phyloP scores from a whole-genome alignment of 2,797 vertebrate genomes.

The Rhinatrema bivittatum region DNA sequence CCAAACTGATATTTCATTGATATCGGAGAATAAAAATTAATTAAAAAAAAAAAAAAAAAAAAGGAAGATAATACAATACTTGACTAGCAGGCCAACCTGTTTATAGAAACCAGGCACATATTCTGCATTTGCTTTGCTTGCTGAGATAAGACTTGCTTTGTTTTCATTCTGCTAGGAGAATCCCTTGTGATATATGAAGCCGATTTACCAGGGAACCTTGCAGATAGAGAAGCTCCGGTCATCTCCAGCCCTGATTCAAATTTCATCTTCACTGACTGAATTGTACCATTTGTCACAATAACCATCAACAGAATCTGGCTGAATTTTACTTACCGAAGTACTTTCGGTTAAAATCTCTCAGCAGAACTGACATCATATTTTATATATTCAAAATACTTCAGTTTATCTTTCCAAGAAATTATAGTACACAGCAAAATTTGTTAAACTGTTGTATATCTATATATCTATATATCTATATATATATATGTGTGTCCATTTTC shows the following conservation, averaged over 20 bases:
- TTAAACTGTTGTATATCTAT: too few relatives aligned
- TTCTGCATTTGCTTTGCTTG: constrained; percentile 1
- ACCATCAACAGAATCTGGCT: neutral
- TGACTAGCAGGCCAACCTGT: constrained; percentile 22
- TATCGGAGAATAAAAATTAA: too few relatives aligned
- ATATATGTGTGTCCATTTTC: too few relatives aligned
- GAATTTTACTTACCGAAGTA: neutral
- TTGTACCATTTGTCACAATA: constrained; percentile 13
- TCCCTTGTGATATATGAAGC: constrained; percentile 14
- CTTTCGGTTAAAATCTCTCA: constrained; percentile 1
- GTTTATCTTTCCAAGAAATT: too few relatives aligned
- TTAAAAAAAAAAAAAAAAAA: too few relatives aligned
- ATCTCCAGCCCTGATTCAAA: constrained; percentile 15
- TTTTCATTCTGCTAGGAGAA: constrained; percentile 18
- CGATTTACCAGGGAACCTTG: constrained; percentile 7
- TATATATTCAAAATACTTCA: too few relatives aligned
- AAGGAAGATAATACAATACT: too few relatives aligned
- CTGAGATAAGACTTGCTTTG: constrained; percentile 12
- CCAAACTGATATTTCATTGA: too few relatives aligned
- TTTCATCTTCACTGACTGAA: constrained; percentile 6
- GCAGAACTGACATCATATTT: neutral
- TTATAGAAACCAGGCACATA: constrained; percentile 11
- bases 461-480: too few relatives aligned
- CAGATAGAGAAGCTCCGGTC: constrained; percentile 7
- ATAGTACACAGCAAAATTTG: too few relatives aligned